Base-by-base conservation (phyloP, 2,888 invertebrate species). In the Ceraclea dissimilis region DNA sequence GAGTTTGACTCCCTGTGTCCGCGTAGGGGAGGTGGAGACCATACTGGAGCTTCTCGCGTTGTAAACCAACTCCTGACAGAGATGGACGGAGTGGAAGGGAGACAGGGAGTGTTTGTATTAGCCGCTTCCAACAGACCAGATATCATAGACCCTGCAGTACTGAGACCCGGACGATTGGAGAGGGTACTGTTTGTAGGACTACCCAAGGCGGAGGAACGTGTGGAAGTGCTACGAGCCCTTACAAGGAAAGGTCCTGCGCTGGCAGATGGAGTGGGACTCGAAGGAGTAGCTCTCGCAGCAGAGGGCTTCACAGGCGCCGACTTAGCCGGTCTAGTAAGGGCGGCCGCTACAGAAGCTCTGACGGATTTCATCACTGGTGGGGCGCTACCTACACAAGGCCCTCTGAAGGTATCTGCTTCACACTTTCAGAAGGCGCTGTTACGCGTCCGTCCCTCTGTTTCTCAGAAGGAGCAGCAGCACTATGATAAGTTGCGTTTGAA, bases 121-220 rank as follows among this genome's bases (percentile, higher is more conserved):
- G 98, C 94, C 0, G 98, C 98, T 0, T 95, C 93, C 21, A 99
- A 99, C 76, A 80, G 97, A 64, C 95, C 96, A 0, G 96, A 99
- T 67, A 95, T 96, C 19, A 88, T 99, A 55, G 98, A 99, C 73
- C 91, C 95, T 2, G 98, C 98, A 0, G 87, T 99, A 39, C 72
- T 98, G 59, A 78, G 94, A 66, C 82, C 82, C 0, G 98, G 98
- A 0, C 83, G 97, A 63, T 77, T 97, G 59, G 95, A 94, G 68
- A 90, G 93, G 68, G 84, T 92, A 55, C 78, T 96, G 58, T 95
- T 90, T 68, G 92, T 97, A 1, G 94, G 92, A 1, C 78, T 99
- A 67, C 98, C 98, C 0, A 80, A 80, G 2, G 72, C 81, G 2
- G 72, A 78, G 11, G 97, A 95, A 67, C 80, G 97, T 58, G 79